A percentile compares a stretch with the other conserved stretches of the same genome.
Conservation (phyloP, 2,113 vertebrate genomes). For the Sphyrna mokarran region DNA sequence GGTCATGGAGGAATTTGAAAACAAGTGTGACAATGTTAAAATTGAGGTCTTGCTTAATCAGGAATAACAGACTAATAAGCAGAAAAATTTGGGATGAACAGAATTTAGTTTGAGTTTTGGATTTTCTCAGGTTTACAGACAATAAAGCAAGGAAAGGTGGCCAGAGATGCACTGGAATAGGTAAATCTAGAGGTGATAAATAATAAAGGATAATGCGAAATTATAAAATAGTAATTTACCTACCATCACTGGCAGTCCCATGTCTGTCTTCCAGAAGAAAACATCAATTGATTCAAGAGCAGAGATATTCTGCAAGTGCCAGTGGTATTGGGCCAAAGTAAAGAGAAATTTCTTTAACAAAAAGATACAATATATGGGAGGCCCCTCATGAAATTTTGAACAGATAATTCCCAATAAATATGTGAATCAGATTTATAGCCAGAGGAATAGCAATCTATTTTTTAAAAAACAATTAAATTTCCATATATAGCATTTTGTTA, state of each 20-base stretch:
- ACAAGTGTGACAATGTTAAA: not conserved
- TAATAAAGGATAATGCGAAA: not conserved
- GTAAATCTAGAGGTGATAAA: not conserved
- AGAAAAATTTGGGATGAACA: not conserved
- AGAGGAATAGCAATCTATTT: not conserved
- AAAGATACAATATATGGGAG: not conserved
- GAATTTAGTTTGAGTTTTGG: not conserved
- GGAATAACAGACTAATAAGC: not conserved
- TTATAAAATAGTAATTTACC: not conserved
- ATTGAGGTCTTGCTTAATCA: not conserved
- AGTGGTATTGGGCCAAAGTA: not conserved
- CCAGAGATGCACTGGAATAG: not conserved
- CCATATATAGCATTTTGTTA: not conserved
- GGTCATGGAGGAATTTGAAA: not conserved
- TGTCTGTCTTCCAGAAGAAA: not conserved
- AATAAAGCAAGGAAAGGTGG: not conserved
- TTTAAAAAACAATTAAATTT: not conserved
- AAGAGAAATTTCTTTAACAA: not conserved
- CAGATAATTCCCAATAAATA: not conserved
- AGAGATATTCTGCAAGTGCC: not conserved
- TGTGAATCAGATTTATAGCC: not conserved
- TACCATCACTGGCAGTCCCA: not conserved
- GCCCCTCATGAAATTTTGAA: not conserved
- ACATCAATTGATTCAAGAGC: not conserved
- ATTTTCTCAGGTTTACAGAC: not conserved